Percentiles rank a stretch among this genome's conserved stretches.
These are phyloP conservation scores for Tridacna crocea DNA, from an alignment of 2,888 invertebrate species.

Conservation along the genomic window DNA sequence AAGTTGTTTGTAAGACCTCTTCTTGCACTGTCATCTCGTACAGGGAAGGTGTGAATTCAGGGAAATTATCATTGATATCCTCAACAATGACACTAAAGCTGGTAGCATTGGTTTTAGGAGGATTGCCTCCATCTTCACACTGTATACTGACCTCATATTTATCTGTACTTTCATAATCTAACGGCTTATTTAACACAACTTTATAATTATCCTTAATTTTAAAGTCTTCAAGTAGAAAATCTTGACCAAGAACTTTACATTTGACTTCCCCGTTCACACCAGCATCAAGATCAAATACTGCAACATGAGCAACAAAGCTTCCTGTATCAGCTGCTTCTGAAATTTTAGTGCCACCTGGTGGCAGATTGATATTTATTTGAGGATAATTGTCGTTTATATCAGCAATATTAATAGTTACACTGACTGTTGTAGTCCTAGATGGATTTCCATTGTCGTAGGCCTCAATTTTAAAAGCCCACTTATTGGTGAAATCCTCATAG, in stretches of 20 bases:
- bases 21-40: slow-evolving; percentile 76
- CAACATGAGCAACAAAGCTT: slow-evolving; percentile 96
- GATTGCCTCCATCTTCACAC: slow-evolving; percentile 78
- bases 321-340: slow-evolving; percentile 91
- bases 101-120: slow-evolving; percentile 71
- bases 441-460: slow-evolving; percentile 73
- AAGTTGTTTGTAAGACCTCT: slow-evolving; percentile 68
- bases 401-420: slow-evolving; percentile 85
- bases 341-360: slow-evolving; percentile 88
- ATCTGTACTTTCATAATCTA: slow-evolving; percentile 76
- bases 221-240: slow-evolving; percentile 65
- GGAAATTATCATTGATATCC: slow-evolving; percentile 80
- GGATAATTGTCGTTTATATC: slow-evolving; percentile 95
- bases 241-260: slow-evolving; percentile 70
- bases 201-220: slow-evolving; percentile 67
- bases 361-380: slow-evolving; percentile 92
- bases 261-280: slow-evolving; percentile 74
- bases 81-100: slow-evolving; percentile 74
- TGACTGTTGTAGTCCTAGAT: slow-evolving; percentile 85
- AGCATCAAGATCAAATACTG: slow-evolving; percentile 86
- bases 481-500: slow-evolving; percentile 89
- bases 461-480: slow-evolving; percentile 89
- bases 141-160: slow-evolving; percentile 74
- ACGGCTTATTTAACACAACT: slow-evolving; percentile 67
- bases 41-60: slow-evolving; percentile 70